A percentile compares a stretch with the other conserved stretches of the same genome.
Evolutionary conservation across 53 echinoderm and acorn worm genomes (phyloP).

Genomic region (Patiria pectinifera): DNA sequence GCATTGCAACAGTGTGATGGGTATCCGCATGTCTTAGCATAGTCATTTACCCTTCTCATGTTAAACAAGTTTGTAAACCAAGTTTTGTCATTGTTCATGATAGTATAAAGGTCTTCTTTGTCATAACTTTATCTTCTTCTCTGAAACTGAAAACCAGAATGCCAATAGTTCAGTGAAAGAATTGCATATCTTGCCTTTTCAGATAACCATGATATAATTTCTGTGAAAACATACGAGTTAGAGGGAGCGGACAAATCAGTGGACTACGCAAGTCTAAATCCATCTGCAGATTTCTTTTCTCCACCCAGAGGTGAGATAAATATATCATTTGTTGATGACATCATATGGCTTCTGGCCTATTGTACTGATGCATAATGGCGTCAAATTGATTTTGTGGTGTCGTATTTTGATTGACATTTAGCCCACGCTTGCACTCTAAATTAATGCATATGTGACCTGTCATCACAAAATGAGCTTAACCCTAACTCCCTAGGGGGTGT

Average conservation of each 20-base stretch:
- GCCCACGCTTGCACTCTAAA: too few species aligned
- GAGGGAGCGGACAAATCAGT: conserved; percentile 77
- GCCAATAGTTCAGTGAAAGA: too few species aligned
- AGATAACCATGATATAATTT: conserved; percentile 98
- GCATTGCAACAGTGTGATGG: too few species aligned
- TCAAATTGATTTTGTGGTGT: too few species aligned
- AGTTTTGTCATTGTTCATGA: background rate
- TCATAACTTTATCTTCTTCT: background rate
- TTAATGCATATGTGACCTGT: too few species aligned
- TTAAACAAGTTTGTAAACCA: too few species aligned
- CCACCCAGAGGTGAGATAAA: conserved; percentile 91
- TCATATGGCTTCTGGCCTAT: background rate
- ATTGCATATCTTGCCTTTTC: conserved; percentile 13
- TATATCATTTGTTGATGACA: background rate
- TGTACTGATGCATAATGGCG: too few species aligned
- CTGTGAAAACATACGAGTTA: conserved; percentile 91
- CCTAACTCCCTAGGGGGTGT: too few species aligned
- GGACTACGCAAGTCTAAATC: conserved; percentile 87
- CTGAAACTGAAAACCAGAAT: too few species aligned
- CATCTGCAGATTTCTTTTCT: conserved; percentile 91
- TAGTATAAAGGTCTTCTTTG: background rate
- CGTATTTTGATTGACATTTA: too few species aligned
- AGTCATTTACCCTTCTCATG: background rate
- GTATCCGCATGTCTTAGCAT: too few species aligned
- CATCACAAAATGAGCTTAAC: too few species aligned